These are phyloP conservation scores for Gymnobelideus leadbeateri DNA, from an alignment of 2,113 vertebrate genomes.

Conservation along the genomic window DNA sequence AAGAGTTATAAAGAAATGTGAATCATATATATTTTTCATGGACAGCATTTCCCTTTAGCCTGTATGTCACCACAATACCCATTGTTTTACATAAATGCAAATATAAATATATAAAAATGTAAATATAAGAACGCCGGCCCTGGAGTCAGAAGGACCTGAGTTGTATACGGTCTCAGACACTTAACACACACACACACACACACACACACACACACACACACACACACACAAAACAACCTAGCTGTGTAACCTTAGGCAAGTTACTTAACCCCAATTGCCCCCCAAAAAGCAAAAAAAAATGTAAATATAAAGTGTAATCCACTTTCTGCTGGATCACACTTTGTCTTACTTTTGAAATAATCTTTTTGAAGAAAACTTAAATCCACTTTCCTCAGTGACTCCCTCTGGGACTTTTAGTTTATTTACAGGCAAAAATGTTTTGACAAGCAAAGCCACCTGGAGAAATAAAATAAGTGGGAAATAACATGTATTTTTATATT, in stretches of 20 bases:
- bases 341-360: background rate
- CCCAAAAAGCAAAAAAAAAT: too few species aligned
- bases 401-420: background rate
- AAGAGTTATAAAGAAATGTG: background rate
- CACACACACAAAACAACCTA: too few species aligned
- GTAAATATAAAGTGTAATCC: background rate
- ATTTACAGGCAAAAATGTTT: background rate
- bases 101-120: background rate
- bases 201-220: too few species aligned
- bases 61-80: background rate
- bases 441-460: conserved; percentile 3
- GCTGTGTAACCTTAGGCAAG: too few species aligned
- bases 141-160: too few species aligned
- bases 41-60: background rate
- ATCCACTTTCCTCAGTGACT: background rate
- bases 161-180: too few species aligned
- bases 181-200: too few species aligned
- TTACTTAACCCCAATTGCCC: too few species aligned
- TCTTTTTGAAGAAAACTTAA: background rate
- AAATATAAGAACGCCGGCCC: too few species aligned
- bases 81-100: background rate
- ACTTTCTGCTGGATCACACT: background rate
- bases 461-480: background rate
- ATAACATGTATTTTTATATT: background rate
- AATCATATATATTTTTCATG: background rate